Evolutionary conservation across 2,113 vertebrate species (phyloP).

Genomic region (Pygoscelis adeliae): DNA sequence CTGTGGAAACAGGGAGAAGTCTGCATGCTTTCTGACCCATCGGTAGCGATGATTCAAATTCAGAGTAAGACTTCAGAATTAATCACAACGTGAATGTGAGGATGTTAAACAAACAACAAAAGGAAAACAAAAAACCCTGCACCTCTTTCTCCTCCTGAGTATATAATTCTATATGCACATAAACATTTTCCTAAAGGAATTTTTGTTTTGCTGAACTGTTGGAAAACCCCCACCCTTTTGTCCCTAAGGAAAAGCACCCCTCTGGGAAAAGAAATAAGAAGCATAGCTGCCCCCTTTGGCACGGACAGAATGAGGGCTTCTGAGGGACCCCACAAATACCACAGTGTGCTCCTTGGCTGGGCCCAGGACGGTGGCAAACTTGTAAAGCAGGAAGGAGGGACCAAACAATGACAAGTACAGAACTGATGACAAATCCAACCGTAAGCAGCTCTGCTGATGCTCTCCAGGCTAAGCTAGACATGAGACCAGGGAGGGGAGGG

Average conservation of each 20-base stretch:
- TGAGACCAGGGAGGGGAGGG: not conserved
- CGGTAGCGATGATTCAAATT: not conserved
- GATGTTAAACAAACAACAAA: slow-evolving; percentile 19
- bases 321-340: slow-evolving; percentile 23
- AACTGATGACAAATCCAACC: not conserved
- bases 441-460: not conserved
- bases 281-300: not conserved
- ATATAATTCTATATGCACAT: not conserved
- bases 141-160: not conserved
- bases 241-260: not conserved
- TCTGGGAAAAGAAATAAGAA: not conserved
- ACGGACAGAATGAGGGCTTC: not conserved
- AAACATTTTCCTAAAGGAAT: not conserved
- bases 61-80: slow-evolving; percentile 3
- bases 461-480: not conserved
- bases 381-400: slow-evolving; percentile 14
- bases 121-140: not conserved
- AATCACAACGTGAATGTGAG: not conserved
- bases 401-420: not conserved
- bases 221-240: not conserved
- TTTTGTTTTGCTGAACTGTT: slow-evolving; percentile 22
- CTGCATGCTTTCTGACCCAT: slow-evolving; percentile 68
- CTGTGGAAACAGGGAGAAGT: slow-evolving; percentile 17
- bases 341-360: slow-evolving; percentile 1
- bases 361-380: not conserved